Percentiles rank a stretch among this genome's conserved stretches.
Evolutionary conservation across 2,113 vertebrate genomes (phyloP).

Genomic region (Burhinus oedicnemus): DNA sequence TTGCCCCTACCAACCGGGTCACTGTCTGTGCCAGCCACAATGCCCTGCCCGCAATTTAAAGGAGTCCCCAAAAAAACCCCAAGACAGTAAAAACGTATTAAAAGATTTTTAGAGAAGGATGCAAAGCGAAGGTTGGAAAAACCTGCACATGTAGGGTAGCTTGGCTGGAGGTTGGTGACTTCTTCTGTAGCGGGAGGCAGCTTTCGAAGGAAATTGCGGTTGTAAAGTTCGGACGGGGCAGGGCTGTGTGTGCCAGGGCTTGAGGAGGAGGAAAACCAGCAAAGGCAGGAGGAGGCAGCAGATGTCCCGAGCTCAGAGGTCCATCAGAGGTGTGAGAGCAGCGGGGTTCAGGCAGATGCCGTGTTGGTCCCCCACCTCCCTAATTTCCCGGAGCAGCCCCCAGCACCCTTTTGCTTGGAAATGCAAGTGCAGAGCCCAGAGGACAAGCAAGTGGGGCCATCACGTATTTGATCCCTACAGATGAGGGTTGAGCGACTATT

Average conservation of each 20-base stretch:
- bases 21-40: neutral
- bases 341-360: fast-evolving
- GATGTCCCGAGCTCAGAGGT: neutral
- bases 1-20: neutral
- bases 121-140: neutral
- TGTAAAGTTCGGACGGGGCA: neutral
- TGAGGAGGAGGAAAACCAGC: neutral
- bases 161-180: neutral
- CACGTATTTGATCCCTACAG: neutral
- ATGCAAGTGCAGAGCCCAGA: neutral
- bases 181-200: neutral
- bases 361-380: neutral
- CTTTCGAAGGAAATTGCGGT: neutral
- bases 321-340: neutral
- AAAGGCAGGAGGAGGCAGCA: neutral
- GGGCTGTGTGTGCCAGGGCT: neutral
- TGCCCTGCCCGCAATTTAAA: neutral
- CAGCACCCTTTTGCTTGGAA: neutral
- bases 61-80: neutral
- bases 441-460: neutral
- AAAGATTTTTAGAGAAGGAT: neutral
- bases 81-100: neutral
- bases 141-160: neutral
- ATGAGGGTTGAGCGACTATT: neutral
- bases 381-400: neutral